Evolutionary conservation across 2,797 vertebrate genomes (phyloP).

Genomic region (Chiloscyllium punctatum): DNA sequence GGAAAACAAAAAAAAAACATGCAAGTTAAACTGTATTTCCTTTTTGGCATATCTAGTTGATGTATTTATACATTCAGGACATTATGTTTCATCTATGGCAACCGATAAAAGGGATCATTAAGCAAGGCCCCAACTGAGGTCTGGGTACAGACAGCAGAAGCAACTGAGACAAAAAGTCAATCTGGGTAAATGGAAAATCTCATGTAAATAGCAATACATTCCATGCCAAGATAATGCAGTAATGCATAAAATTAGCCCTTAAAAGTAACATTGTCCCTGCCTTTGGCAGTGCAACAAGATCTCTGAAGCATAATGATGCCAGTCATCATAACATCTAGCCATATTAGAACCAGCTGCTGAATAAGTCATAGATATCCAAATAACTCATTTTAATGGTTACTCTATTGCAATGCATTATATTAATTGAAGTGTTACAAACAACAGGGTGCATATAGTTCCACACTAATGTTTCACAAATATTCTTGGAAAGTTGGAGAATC

Average conservation of each 20-base stretch:
- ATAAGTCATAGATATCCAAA: neutral
- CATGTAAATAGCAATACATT: neutral
- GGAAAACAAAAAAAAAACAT: neutral
- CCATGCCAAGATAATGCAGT: neutral
- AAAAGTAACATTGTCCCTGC: neutral
- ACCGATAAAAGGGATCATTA: neutral
- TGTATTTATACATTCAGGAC: neutral
- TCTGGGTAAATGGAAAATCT: constrained; percentile 1
- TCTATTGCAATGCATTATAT: neutral
- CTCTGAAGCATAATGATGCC: neutral
- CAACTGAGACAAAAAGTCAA: neutral
- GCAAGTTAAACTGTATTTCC: neutral
- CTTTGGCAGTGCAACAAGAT: neutral
- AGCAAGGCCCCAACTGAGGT: neutral
- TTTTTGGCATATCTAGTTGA: neutral
- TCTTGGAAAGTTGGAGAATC: too few relatives aligned
- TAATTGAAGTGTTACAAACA: neutral
- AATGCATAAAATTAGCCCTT: constrained; percentile 12
- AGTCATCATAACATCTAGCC: neutral
- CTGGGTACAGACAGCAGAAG: neutral
- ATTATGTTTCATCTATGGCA: neutral
- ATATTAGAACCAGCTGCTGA: constrained; percentile 21
- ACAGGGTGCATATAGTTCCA: neutral
- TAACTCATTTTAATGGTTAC: neutral
- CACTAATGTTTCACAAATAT: neutral